A percentile compares a stretch with the other conserved stretches of the same genome.
Conservation (phyloP, 2,888 invertebrate species). For the Cheilosia pagana region DNA sequence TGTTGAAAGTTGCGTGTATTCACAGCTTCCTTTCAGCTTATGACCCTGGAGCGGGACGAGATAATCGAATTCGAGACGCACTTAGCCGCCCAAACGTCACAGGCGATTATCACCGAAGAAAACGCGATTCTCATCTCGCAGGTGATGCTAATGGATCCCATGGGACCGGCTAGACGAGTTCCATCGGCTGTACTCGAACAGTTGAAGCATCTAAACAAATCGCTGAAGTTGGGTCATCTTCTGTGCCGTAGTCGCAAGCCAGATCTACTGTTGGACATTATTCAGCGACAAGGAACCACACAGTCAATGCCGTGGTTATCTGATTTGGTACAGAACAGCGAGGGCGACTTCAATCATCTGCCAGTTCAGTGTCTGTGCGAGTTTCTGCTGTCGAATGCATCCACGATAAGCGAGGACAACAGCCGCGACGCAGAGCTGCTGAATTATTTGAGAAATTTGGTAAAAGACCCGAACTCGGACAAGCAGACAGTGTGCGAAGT, state of each 20-base stretch:
- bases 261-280: constrained; percentile 95
- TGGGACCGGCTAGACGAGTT: constrained; percentile 92
- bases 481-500: constrained; percentile 89
- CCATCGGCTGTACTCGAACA: constrained; percentile 91
- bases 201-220: constrained; percentile 90
- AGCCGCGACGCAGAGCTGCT: constrained; percentile 89
- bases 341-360: constrained; percentile 90
- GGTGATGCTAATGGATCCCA: constrained; percentile 93
- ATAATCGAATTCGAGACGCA: constrained; percentile 96
- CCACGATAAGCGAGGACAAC: constrained; percentile 87
- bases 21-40: constrained; percentile 81
- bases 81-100: constrained; percentile 94
- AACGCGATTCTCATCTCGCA: constrained; percentile 93
- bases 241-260: constrained; percentile 95
- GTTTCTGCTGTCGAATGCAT: constrained; percentile 90
- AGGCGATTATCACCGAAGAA: constrained; percentile 94
- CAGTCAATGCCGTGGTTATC: constrained; percentile 99
- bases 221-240: constrained; percentile 93
- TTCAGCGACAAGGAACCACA: constrained; percentile 94
- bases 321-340: constrained; percentile 95
- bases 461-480: constrained; percentile 84
- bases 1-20: not conserved
- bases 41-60: constrained; percentile 89
- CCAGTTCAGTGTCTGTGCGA: constrained; percentile 99
- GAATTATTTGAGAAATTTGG: constrained; percentile 85